Percentiles rank a stretch among this genome's conserved stretches.
Evolutionary conservation across 2,797 vertebrate genomes (phyloP).

Genomic region (Xiphorhynchus erythropygius): DNA sequence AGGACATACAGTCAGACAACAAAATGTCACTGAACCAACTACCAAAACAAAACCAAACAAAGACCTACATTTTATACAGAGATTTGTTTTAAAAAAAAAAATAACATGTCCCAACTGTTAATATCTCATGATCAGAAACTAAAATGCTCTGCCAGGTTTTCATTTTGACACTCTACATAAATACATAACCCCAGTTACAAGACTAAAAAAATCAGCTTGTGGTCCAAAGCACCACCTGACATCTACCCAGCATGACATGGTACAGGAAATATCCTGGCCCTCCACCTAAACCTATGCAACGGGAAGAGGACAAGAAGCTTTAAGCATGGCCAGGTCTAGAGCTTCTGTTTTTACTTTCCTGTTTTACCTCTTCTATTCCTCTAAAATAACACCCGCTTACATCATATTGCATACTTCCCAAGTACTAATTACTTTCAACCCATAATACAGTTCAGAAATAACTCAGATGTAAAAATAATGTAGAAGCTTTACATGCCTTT

Average conservation of each 20-base stretch:
- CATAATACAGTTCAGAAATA: not conserved
- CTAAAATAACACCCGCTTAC: not conserved
- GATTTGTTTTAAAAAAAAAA: not conserved
- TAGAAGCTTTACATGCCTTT: not conserved
- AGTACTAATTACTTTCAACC: not conserved
- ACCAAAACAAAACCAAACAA: not conserved
- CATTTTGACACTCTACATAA: not conserved
- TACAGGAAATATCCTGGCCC: not conserved
- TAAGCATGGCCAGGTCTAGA: not conserved
- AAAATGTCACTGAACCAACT: not conserved
- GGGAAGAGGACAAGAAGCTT: not conserved
- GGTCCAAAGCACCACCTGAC: not conserved
- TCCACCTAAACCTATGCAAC: not conserved
- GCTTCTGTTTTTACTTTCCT: not conserved
- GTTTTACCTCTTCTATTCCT: not conserved
- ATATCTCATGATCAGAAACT: not conserved
- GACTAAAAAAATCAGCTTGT: not conserved
- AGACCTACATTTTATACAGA: not conserved
- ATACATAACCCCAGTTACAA: not conserved
- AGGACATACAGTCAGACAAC: not conserved
- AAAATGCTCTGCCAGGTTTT: not conserved
- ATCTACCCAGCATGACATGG: not conserved
- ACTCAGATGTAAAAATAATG: not conserved
- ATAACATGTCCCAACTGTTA: not conserved
- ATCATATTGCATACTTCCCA: not conserved